Evolutionary conservation across 2,888 invertebrate species (phyloP).

Genomic region (Drosophila limbata): DNA sequence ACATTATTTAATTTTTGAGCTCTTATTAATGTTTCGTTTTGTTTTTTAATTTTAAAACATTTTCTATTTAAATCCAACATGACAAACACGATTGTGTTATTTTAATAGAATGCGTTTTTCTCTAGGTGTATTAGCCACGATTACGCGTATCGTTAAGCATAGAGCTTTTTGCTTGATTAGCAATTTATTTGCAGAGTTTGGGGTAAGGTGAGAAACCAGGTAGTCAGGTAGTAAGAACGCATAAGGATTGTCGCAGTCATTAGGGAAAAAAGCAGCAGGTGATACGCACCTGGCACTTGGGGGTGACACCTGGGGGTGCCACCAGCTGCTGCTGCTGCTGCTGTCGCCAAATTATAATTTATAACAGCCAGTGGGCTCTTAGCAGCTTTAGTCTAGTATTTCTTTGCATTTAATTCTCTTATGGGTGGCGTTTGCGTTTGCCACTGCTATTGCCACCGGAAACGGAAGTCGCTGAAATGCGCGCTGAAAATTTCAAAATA

Average conservation of each 20-base stretch:
- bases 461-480: slow-evolving; percentile 83
- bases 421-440: slow-evolving; percentile 41
- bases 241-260: slow-evolving; percentile 71
- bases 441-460: slow-evolving; percentile 54
- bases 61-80: too few species aligned
- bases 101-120: too few species aligned
- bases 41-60: too few species aligned
- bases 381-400: slow-evolving; percentile 49
- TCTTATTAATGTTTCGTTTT: too few species aligned
- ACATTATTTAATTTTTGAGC: too few species aligned
- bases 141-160: slow-evolving; percentile 28
- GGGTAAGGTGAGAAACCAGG: neutral
- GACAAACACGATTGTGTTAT: too few species aligned
- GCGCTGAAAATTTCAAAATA: slow-evolving; percentile 83
- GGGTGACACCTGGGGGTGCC: slow-evolving; percentile 60
- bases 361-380: slow-evolving; percentile 68
- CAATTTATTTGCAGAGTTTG: slow-evolving; percentile 32
- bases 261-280: slow-evolving; percentile 77
- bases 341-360: slow-evolving; percentile 74
- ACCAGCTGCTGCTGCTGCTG: slow-evolving; percentile 41
- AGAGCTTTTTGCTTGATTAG: slow-evolving; percentile 50
- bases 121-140: slow-evolving; percentile 6
- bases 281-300: slow-evolving; percentile 61
- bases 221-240: slow-evolving; percentile 12
- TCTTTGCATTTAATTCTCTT: slow-evolving; percentile 74